Percentiles rank a stretch among this genome's conserved stretches.
These are phyloP conservation scores for Marmota flaviventris DNA, from an alignment of 2,113 vertebrate genomes.

Conservation along the genomic window DNA sequence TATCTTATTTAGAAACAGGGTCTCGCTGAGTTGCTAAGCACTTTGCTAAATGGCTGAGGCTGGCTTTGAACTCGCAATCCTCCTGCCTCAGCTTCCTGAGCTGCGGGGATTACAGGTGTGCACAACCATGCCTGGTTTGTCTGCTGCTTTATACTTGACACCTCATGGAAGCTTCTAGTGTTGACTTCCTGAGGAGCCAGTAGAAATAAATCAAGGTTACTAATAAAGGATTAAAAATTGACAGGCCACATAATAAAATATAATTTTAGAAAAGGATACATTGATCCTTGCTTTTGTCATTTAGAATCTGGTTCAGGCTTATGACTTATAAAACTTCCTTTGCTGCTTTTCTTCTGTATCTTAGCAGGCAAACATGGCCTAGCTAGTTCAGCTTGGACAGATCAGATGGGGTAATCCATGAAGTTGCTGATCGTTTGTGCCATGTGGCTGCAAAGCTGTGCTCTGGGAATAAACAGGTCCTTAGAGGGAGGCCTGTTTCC, in stretches of 20 bases:
- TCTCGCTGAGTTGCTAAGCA: too few species aligned
- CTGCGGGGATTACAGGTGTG: too few species aligned
- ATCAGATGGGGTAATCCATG: background rate
- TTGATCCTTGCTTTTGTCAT: background rate
- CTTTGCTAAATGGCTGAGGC: too few species aligned
- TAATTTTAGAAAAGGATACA: background rate
- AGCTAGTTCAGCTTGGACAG: background rate
- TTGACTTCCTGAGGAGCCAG: background rate
- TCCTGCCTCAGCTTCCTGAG: too few species aligned
- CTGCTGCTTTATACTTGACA: background rate
- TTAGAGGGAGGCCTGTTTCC: background rate
- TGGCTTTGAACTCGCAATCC: too few species aligned
- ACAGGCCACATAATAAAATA: background rate
- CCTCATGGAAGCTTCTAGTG: background rate
- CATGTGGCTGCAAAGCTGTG: background rate
- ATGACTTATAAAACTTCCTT: background rate
- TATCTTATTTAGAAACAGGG: too few species aligned
- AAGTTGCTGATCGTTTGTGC: background rate
- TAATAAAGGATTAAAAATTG: background rate
- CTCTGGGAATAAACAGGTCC: background rate
- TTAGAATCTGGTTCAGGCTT: background rate
- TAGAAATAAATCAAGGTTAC: background rate
- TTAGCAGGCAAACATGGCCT: background rate
- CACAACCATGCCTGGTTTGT: too few species aligned
- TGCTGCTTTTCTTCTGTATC: background rate